Percentiles rank a stretch among this genome's conserved stretches.
phyloP scores from a whole-genome alignment of 2,113 vertebrate species.

The Xenus cinereus region DNA sequence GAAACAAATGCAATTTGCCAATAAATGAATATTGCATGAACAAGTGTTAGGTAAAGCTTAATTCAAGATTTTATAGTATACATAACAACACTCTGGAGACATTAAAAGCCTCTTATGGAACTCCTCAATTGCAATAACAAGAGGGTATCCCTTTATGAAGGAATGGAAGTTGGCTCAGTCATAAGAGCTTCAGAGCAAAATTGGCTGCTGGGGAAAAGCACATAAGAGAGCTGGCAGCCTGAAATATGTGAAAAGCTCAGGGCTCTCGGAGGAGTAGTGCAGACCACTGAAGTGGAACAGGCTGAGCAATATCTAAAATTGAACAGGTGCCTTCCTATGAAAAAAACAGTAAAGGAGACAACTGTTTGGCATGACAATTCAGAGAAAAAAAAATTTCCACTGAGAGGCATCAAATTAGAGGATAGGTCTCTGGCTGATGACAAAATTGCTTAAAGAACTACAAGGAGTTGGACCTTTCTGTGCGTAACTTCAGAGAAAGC shows the following conservation, averaged over 20 bases:
- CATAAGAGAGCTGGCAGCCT: conserved; percentile 48
- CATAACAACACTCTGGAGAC: conserved; percentile 34
- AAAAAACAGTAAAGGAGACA: neutral
- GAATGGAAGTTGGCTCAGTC: conserved; percentile 14
- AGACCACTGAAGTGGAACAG: conserved; percentile 37
- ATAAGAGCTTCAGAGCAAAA: conserved; percentile 10
- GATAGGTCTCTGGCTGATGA: neutral
- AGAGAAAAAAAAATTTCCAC: neutral
- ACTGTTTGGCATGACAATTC: conserved; percentile 38
- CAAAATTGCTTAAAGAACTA: neutral
- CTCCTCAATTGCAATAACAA: conserved; percentile 45
- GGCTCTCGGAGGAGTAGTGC: conserved; percentile 13
- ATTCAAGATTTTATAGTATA: conserved; percentile 35
- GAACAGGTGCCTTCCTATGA: conserved; percentile 51
- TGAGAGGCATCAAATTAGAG: neutral
- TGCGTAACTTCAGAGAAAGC: neutral
- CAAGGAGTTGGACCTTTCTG: neutral
- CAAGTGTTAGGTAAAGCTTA: conserved; percentile 55
- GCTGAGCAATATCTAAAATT: conserved; percentile 52
- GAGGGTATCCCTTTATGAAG: conserved; percentile 54
- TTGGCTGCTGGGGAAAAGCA: conserved; percentile 42
- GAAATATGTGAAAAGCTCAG: conserved; percentile 19
- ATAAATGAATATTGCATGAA: conserved; percentile 48
- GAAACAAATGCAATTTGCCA: conserved; percentile 11
- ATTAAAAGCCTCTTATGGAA: conserved; percentile 45